These are phyloP conservation scores for Buathra laborator DNA, from an alignment of 2,888 invertebrate genomes.

Conservation along the genomic window DNA sequence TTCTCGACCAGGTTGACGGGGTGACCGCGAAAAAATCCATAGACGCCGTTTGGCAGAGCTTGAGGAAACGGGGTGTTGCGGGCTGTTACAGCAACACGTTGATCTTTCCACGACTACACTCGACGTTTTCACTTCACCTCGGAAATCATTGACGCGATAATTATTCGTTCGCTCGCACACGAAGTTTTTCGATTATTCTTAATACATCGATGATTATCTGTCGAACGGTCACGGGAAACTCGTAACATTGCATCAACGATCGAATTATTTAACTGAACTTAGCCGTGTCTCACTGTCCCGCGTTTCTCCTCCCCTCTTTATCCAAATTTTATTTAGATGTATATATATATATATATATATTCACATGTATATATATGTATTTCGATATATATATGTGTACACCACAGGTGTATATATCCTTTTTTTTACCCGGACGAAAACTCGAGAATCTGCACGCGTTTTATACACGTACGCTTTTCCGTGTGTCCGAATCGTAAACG, in stretches of 20 bases:
- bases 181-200: not conserved
- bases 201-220: not conserved
- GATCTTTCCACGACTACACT: not conserved
- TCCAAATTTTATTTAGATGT: not conserved
- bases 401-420: too few species aligned
- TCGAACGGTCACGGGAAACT: not conserved
- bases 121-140: not conserved
- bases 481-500: conserved; percentile 10
- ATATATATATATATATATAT: conserved; percentile 19
- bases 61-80: not conserved
- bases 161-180: not conserved
- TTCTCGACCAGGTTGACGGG: conserved; percentile 53
- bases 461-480: not conserved
- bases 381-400: too few species aligned
- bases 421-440: conserved; percentile 20
- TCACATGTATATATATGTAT: not conserved
- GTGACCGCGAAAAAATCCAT: conserved; percentile 64
- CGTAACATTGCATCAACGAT: too few species aligned
- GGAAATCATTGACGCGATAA: not conserved
- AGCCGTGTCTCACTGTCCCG: not conserved
- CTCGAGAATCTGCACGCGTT: conserved; percentile 6
- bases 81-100: conserved; percentile 32
- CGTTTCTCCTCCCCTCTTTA: not conserved
- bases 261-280: too few species aligned
- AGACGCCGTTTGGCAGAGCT: conserved; percentile 12